Percentiles rank a stretch among this genome's conserved stretches.
Conservation (phyloP, 2,888 invertebrate genomes). For the Catocala fraxini region DNA sequence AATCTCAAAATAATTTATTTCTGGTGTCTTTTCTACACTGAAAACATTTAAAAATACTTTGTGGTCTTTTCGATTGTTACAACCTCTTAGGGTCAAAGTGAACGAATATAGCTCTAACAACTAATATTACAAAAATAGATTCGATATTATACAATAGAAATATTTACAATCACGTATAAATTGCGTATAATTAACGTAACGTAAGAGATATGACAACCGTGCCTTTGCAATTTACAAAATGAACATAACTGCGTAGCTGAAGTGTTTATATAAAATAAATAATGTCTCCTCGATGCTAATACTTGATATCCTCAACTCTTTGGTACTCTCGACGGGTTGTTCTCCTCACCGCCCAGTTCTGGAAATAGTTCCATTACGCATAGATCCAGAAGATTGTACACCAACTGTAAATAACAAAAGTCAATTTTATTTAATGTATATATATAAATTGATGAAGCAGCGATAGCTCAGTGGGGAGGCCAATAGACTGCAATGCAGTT, state of each 20-base stretch:
- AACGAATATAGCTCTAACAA: conserved; percentile 53
- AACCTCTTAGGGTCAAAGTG: conserved; percentile 45
- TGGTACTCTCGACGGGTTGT: conserved; percentile 52
- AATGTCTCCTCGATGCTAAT: conserved; percentile 16
- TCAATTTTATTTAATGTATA: no score
- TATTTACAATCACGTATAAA: conserved; percentile 52
- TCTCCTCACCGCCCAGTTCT: conserved; percentile 78
- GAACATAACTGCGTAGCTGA: conserved; percentile 32
- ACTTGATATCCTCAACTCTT: conserved; percentile 65
- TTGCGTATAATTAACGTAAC: conserved; percentile 39
- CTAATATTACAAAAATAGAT: conserved; percentile 76
- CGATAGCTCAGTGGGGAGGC: no score
- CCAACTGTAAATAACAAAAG: conserved; percentile 83
- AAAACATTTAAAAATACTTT: conserved; percentile 63
- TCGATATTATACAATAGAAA: conserved; percentile 62
- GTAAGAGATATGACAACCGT: conserved; percentile 34
- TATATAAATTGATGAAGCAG: no score
- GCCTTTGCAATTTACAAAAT: conserved; percentile 42
- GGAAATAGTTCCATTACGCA: conserved; percentile 93
- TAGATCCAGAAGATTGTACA: conserved; percentile 93
- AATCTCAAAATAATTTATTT: conserved; percentile 77
- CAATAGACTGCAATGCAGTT: no score
- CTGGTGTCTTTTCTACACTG: conserved; percentile 61
- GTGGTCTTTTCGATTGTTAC: conserved; percentile 50
- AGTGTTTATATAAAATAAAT: conserved; percentile 41